Base-by-base conservation (phyloP, 2,888 invertebrate species). In the Eucriotettix oculatus region DNA sequence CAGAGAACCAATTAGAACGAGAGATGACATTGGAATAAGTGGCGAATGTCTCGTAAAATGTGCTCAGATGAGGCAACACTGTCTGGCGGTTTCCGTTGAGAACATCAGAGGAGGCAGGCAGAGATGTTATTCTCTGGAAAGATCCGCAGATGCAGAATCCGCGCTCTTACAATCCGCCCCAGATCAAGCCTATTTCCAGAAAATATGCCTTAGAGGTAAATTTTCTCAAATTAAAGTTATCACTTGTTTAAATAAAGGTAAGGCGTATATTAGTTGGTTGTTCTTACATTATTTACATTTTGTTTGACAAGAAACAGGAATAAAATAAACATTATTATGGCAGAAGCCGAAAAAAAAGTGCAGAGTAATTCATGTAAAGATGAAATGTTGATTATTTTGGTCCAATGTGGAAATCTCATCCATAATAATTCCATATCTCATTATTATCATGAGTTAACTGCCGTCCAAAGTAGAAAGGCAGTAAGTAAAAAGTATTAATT, bases 141-240 rank as follows among this genome's bases (percentile, higher is more conserved):
- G 71, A 7, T 70, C 73, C 14, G 71, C 73, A 1, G 71, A 69
- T 56, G 68, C 69, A 41, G 71, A 73, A 52, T 66, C 69, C 40
- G 67, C 69, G 11, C 66, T 70, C 5, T 67, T 75, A 10, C 68
- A 71, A 52, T 69, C 71, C 3, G 68, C 72, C 7, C 69, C 71
- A 7, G 73, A 73, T 52, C 69, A 72, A 29, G 71, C 72, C 56
- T 74, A 74, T 65, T 75, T 72, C 66, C 74, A 75, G 66, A 75
- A 75, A 63, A 72, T 74, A 57, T 75, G 75, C 64, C 68, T 75
- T 10, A 65, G 71, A 65, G 73, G 74, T 72, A 65, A 61, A n/a
- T 17, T 29, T 56, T n/a, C n/a, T n/a, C n/a, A n/a, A n/a, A n/a
- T n/a, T n/a, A n/a, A n/a, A n/a, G n/a, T n/a, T n/a, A n/a, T n/a